Conservation (phyloP, 2,113 vertebrate species). For the Cynopterus brachyotis region DNA sequence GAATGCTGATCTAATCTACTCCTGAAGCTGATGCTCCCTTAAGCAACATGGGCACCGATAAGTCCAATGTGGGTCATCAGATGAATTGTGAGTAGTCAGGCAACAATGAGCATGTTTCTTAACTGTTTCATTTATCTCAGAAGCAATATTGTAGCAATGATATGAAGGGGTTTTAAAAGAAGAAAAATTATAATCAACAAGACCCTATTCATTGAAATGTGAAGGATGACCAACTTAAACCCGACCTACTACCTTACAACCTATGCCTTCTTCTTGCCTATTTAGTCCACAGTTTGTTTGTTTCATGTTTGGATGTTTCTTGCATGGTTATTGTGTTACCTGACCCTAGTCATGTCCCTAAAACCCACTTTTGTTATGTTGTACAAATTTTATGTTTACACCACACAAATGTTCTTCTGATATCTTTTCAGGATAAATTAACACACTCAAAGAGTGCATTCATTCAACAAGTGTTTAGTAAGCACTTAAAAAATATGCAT, state of each 20-base stretch:
- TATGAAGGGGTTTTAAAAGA: not conserved
- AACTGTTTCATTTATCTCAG: not conserved
- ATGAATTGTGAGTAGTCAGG: not conserved
- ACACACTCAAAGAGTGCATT: not conserved
- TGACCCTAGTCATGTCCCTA: not conserved
- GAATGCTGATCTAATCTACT: not conserved
- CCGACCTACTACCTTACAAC: not conserved
- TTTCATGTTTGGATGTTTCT: not conserved
- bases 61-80: not conserved
- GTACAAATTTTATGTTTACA: not conserved
- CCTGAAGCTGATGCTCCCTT: not conserved
- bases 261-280: not conserved
- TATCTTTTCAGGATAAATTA: not conserved
- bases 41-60: accelerated
- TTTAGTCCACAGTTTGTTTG: not conserved
- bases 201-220: not conserved
- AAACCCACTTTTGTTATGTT: not conserved
- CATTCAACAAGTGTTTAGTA: not conserved
- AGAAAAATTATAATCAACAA: not conserved
- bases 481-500: not conserved
- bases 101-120: not conserved
- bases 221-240: not conserved
- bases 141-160: not conserved
- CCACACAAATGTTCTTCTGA: not conserved
- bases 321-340: not conserved